A percentile compares a stretch with the other conserved stretches of the same genome.
These are phyloP conservation scores for Tetramorium parvispinum DNA, from an alignment of 1,140 invertebrate genomes.

Conservation along the genomic window DNA sequence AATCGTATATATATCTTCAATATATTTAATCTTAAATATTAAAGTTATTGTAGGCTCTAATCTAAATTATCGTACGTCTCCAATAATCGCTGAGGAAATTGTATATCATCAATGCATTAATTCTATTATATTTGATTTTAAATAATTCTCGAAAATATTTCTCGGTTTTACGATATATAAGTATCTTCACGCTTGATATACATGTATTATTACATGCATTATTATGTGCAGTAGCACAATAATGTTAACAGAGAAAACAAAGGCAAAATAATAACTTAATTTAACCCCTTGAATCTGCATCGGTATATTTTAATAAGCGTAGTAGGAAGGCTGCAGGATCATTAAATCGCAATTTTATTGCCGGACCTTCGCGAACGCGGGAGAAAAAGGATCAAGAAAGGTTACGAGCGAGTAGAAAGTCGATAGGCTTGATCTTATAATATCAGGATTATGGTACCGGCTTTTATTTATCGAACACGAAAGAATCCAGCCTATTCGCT, in stretches of 20 bases:
- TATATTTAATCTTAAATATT: no score
- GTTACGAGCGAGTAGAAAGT: not conserved
- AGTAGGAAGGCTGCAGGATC: not conserved
- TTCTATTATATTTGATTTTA: not conserved
- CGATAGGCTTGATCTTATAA: not conserved
- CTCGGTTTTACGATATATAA: not conserved
- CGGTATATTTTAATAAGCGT: conserved; percentile 14
- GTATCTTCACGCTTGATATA: not conserved
- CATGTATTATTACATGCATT: not conserved
- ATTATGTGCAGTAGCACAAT: not conserved
- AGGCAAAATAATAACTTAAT: no score
- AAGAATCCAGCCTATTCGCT: not conserved
- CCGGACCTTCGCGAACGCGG: not conserved
- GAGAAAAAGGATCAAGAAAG: not conserved
- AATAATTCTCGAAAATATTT: not conserved
- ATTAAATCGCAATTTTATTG: conserved; percentile 42
- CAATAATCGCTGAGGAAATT: not conserved
- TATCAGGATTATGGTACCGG: not conserved
- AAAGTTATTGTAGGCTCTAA: no score
- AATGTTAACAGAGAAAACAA: not conserved
- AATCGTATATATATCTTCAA: no score
- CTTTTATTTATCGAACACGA: conserved; percentile 12
- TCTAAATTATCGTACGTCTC: no score
- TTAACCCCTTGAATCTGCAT: not conserved
- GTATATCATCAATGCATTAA: not conserved